Percentiles rank a stretch among this genome's conserved stretches.
phyloP scores from a whole-genome alignment of 1,140 invertebrate species.

The Gryllus bimaculatus region DNA sequence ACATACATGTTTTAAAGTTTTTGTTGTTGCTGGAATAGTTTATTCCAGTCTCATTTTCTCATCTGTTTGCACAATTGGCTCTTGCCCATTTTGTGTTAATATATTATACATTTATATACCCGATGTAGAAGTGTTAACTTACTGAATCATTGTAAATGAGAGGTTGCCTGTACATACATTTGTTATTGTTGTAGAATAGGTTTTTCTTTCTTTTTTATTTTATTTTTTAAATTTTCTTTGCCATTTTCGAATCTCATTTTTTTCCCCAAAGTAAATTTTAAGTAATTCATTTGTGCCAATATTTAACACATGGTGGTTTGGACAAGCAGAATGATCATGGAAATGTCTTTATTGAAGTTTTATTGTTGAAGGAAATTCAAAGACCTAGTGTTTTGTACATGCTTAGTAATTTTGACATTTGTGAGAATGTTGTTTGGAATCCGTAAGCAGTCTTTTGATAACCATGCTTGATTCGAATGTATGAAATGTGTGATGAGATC shows the following conservation, averaged over 20 bases:
- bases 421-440: too few relatives aligned
- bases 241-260: neutral
- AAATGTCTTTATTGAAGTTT: neutral
- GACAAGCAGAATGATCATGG: neutral
- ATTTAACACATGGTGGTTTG: neutral
- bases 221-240: neutral
- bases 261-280: neutral
- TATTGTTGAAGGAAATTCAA: too few relatives aligned
- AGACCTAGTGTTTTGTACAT: too few relatives aligned
- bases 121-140: neutral
- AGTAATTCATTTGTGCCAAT: neutral
- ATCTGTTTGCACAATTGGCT: neutral
- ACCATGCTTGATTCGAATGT: too few relatives aligned
- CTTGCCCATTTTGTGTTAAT: neutral
- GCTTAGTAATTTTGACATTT: too few relatives aligned
- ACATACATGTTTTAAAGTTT: neutral
- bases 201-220: neutral
- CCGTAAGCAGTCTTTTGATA: too few relatives aligned
- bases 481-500: too few relatives aligned
- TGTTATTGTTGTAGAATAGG: neutral
- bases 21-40: neutral
- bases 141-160: neutral
- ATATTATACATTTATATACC: neutral
- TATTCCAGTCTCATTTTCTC: neutral
- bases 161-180: neutral